Percentiles rank a stretch among this genome's conserved stretches.
These are phyloP conservation scores for Dendrocopos noguchii DNA, from an alignment of 2,113 vertebrate genomes.

Conservation along the genomic window DNA sequence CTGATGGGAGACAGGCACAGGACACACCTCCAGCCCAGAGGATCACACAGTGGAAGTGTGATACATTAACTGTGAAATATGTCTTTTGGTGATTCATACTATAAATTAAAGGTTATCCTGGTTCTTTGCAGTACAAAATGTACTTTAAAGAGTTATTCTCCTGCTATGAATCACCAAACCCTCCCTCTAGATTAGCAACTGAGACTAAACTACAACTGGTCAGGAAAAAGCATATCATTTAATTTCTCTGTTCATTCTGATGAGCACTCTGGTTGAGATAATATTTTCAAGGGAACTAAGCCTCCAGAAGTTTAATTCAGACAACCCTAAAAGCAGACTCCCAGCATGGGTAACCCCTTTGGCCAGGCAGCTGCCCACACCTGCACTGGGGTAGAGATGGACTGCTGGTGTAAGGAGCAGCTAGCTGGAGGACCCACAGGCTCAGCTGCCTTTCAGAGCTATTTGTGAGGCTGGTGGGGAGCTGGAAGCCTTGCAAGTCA, in stretches of 20 bases:
- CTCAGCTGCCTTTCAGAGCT: neutral
- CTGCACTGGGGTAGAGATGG: accelerated
- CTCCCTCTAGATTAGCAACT: neutral
- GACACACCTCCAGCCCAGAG: neutral
- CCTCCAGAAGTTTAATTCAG: neutral
- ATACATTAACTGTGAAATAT: slow-evolving; percentile 20
- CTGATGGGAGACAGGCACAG: neutral
- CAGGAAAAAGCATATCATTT: neutral
- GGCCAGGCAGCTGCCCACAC: neutral
- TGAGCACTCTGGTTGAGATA: neutral
- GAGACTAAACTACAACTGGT: neutral
- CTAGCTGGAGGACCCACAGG: neutral
- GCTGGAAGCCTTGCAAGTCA: neutral
- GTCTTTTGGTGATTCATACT: slow-evolving; percentile 42
- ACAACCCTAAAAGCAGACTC: neutral
- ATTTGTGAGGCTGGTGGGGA: accelerated
- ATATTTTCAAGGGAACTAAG: neutral
- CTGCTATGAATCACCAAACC: slow-evolving; percentile 31
- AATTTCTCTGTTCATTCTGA: neutral
- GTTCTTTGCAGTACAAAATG: slow-evolving; percentile 26
- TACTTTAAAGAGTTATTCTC: slow-evolving; percentile 36
- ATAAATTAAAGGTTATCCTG: slow-evolving; percentile 59
- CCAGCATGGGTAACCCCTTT: neutral
- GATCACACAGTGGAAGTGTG: neutral
- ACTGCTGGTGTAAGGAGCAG: neutral